Conservation (phyloP, 2,888 invertebrate genomes). For the Thecophora atra region DNA sequence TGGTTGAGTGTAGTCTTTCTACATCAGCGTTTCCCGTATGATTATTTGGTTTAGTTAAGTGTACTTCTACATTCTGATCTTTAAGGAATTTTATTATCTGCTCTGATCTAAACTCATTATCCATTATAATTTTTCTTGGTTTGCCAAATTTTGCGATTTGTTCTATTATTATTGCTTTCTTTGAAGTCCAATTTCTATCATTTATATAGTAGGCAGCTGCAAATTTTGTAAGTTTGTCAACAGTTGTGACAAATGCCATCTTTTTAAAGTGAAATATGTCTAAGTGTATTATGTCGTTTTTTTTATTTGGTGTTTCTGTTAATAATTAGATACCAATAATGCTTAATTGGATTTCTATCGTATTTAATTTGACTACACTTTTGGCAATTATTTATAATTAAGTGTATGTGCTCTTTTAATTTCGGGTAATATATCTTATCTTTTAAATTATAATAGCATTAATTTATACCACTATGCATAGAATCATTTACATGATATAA, state of each 20-base stretch:
- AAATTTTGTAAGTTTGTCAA: constrained; percentile 39
- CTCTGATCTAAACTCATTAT: constrained; percentile 39
- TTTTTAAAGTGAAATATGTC: constrained; percentile 37
- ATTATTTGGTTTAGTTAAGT: constrained; percentile 38
- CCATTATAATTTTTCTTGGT: constrained; percentile 39
- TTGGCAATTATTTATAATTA: constrained; percentile 40
- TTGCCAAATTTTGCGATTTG: constrained; percentile 42
- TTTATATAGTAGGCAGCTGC: constrained; percentile 28
- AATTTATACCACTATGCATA: constrained; percentile 41
- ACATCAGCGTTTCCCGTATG: constrained; percentile 35
- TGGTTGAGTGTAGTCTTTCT: constrained; percentile 39
- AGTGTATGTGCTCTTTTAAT: constrained; percentile 41
- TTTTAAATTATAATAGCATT: constrained; percentile 24
- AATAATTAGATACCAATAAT: constrained; percentile 28
- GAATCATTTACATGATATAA: constrained; percentile 8
- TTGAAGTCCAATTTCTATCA: constrained; percentile 2
- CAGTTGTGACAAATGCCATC: constrained; percentile 36
- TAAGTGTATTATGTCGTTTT: constrained; percentile 35
- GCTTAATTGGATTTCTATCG: constrained; percentile 40
- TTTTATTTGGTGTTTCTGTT: constrained; percentile 39
- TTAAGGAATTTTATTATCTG: constrained; percentile 33
- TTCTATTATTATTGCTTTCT: constrained; percentile 26
- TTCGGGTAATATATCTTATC: constrained; percentile 26
- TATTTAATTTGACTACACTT: constrained; percentile 36
- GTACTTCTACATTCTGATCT: constrained; percentile 24